phyloP scores from a whole-genome alignment of 2,113 vertebrate genomes.

The Podiceps cristatus region DNA sequence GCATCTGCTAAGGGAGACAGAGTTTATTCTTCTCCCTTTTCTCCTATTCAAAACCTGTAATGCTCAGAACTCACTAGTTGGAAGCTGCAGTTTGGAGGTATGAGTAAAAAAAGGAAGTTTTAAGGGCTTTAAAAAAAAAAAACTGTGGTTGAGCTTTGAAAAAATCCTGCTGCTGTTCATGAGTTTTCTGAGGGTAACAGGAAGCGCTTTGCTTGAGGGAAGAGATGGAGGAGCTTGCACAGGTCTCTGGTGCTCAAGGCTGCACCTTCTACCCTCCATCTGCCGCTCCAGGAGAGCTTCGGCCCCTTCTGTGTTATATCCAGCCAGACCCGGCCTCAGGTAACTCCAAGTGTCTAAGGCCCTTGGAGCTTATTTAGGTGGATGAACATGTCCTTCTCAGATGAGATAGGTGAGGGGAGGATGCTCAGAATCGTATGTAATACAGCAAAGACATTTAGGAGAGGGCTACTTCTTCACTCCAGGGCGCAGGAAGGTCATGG shows the following conservation, averaged over 20 bases:
- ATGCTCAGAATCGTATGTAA: background rate
- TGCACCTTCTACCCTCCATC: background rate
- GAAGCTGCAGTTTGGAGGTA: background rate
- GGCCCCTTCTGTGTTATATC: background rate
- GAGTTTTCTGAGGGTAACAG: background rate
- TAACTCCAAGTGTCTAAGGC: rapidly evolving
- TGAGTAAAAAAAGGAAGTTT: background rate
- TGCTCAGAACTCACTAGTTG: background rate
- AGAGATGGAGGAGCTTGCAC: background rate
- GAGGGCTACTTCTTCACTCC: background rate
- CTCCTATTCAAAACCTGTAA: background rate
- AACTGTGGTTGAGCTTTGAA: background rate
- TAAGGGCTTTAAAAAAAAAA: background rate
- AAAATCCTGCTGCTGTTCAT: background rate
- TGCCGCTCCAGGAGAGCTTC: background rate
- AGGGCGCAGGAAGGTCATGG: rapidly evolving
- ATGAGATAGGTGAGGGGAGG: background rate
- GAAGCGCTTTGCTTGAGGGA: background rate
- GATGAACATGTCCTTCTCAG: background rate
- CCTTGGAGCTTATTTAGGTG: background rate
- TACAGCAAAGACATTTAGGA: background rate
- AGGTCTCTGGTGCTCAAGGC: background rate
- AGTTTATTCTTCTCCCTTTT: background rate
- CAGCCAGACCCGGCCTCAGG: background rate
- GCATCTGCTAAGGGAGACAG: background rate